Evolutionary conservation across 1,140 invertebrate species (phyloP).

Genomic region (Drosophila burlai): DNA sequence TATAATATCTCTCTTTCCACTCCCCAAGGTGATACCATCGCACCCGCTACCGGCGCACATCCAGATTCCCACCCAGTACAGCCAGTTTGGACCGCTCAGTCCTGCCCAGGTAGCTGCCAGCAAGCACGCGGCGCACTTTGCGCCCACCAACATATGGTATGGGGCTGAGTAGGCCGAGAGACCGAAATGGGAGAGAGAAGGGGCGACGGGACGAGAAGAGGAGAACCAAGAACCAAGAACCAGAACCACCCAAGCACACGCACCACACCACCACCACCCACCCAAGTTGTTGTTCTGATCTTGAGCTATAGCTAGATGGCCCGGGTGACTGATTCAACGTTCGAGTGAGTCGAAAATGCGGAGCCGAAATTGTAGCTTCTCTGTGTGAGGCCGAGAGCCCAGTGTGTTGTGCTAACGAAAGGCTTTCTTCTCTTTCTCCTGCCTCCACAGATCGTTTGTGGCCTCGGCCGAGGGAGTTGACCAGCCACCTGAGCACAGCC

Average conservation of each 20-base stretch:
- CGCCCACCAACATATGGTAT: constrained; percentile 91
- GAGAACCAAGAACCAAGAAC: constrained; percentile 14
- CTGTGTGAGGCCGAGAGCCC: neutral
- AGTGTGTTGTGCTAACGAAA: neutral
- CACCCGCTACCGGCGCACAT: constrained; percentile 94
- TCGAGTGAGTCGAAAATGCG: constrained; percentile 83
- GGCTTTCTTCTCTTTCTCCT: neutral
- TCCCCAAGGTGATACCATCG: constrained; percentile 86
- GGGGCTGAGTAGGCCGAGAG: constrained; percentile 86
- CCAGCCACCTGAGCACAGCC: constrained; percentile 25
- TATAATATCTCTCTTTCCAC: no score
- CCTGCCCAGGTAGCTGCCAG: constrained; percentile 88
- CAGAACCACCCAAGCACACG: constrained; percentile 45
- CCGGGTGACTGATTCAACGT: constrained; percentile 77
- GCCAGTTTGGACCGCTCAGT: constrained; percentile 89
- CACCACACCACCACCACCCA: constrained; percentile 36
- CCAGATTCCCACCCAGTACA: constrained; percentile 89
- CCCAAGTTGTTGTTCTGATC: constrained; percentile 38
- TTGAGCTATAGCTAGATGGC: constrained; percentile 42
- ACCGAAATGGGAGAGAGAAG: constrained; percentile 34
- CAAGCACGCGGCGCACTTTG: constrained; percentile 90
- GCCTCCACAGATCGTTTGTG: constrained; percentile 69
- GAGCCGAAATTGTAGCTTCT: constrained; percentile 26
- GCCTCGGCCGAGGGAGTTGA: constrained; percentile 66
- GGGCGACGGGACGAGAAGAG: constrained; percentile 26